Evolutionary conservation across 2,113 vertebrate species (phyloP).

Genomic region (Phyllostomus discolor): DNA sequence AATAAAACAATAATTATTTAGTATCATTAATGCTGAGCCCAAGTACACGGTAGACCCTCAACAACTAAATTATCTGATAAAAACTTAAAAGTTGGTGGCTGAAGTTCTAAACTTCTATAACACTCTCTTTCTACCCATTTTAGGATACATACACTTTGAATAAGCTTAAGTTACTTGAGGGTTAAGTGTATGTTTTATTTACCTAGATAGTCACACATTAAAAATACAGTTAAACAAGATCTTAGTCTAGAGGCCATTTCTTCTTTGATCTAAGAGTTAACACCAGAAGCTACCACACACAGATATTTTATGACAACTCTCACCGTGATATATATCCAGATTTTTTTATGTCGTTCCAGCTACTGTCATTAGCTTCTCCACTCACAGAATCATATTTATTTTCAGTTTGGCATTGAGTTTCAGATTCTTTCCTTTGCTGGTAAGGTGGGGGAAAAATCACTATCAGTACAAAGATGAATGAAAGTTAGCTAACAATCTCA

Average conservation of each 20-base stretch:
- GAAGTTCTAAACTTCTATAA: neutral
- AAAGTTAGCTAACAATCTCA: constrained; percentile 22
- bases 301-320: constrained; percentile 7
- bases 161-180: neutral
- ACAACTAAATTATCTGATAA: neutral
- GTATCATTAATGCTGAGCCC: neutral
- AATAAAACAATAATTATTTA: neutral
- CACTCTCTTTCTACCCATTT: neutral
- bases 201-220: neutral
- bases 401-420: constrained; percentile 98
- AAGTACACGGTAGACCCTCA: neutral
- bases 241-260: neutral
- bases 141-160: neutral
- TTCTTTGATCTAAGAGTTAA: neutral
- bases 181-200: neutral
- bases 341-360: constrained; percentile 82
- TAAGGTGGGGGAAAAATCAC: constrained; percentile 21
- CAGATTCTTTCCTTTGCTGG: constrained; percentile 95
- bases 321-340: constrained; percentile 97
- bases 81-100: neutral
- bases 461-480: constrained; percentile 19
- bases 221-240: neutral
- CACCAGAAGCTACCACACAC: neutral
- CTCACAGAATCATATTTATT: constrained; percentile 87
- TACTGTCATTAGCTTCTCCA: constrained; percentile 86